Evolutionary conservation across 1,140 invertebrate species (phyloP), one percentile per base, ranked within the genome.

Genomic region (Drosophila hydei): DNA sequence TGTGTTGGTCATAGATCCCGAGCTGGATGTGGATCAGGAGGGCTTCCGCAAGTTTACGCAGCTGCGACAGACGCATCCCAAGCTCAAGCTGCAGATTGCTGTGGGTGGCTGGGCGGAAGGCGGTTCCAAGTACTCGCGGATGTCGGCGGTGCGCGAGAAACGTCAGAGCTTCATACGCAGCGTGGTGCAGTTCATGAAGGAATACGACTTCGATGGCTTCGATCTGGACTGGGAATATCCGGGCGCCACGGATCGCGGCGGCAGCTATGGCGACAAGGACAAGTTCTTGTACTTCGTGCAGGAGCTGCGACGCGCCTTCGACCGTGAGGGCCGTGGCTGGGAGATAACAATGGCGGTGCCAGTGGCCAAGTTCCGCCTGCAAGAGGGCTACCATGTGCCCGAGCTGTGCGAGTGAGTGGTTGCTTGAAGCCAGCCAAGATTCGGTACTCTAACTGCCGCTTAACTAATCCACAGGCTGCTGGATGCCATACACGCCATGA

Each of bases 61-160:
- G 5, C 92, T 98, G 2, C 95, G 94, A 27, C 89, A 93, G 11
- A 95, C 94, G 16, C 94, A 96, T 90, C 96, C 97, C 0, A 89
- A 94, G 16, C 91, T 97, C 8, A 97, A 97, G 91, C 94, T 96
- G 5, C 92, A 94, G 79, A 93, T 98, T 0, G 96, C 97, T 0
- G 95, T 98, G 1, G 97, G 96, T 0, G 96, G 97, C 2, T 97
- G 97, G 96, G 96, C 94, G 0, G 96, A 97, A 88, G 96, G 96
- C 27, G 96, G 96, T 11, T 93, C 94, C 56, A 97, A 97, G 85
- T 97, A 97, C 90, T 97, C 96, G 0, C 93, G 94, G 18, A 94
- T 97, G 93, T 96, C 96, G 0, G 93, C 94, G 0, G 92, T 94
- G 14, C 95, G 96, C 54, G 92, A 93, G 14, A 93, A 94, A 25